Evolutionary conservation across 1,140 invertebrate genomes (phyloP), one percentile per base, ranked within the genome.

Genomic region (Eufriesea mexicana): DNA sequence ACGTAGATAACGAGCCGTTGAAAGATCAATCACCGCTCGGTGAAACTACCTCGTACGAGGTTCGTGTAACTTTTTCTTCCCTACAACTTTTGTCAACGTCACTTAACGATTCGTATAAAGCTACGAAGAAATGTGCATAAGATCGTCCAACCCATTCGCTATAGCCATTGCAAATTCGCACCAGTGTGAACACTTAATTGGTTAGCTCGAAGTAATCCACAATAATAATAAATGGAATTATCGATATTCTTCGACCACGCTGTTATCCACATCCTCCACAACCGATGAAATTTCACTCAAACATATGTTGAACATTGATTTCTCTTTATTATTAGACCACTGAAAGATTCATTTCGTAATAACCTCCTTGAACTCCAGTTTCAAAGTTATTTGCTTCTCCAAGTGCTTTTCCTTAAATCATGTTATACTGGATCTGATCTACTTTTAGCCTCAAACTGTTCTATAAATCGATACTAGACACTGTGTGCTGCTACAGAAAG

Each of bases 201-300:
- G 51, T 57, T 25, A 66, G 54, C 35, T 16, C 45, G 73, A 45
- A 62, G 77, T 73, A 81, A 45, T 77, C 42, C 54, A 42, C 59
- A 51, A 59, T 66, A 62, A 35, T 28, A 57, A 73, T 75, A 76
- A 80, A 54, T 84, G 25, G 54, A 71, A 71, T 66, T 76, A 87
- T 87, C 75, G 79, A 83, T 87, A 45, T 72, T 51, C 23, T 9
- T 1, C 20, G 66, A 75, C 59, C 62, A 28, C 35, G 61, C 42
- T 35, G 20, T 0, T n/a, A 54, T 64, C 49, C 20, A 54, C n/a
- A 23, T 20, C 23, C 20, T 23, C n/a, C 35, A 8, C 20, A 16
- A 35, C 10, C 57, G 10, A 64, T 72, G 57, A 71, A 79, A 72
- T 62, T 62, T 71, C 64, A 64, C 72, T 71, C 28, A 0, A 16